These are phyloP conservation scores for Zosterops borbonicus DNA, from an alignment of 2,113 vertebrate species.

Conservation along the genomic window DNA sequence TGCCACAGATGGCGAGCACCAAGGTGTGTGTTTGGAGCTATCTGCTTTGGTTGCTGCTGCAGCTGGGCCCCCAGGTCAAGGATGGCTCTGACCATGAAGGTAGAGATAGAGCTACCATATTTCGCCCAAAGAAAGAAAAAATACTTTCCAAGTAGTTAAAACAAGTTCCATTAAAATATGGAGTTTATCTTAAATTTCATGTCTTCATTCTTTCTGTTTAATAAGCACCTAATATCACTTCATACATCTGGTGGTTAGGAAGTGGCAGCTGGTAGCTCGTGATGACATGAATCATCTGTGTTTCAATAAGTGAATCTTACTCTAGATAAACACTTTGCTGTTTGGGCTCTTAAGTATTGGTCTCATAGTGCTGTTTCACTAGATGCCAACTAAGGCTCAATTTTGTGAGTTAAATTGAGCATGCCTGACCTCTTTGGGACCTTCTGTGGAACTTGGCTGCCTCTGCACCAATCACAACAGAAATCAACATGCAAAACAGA, in stretches of 20 bases:
- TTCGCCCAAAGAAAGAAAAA: not conserved
- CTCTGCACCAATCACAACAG: not conserved
- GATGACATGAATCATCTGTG: not conserved
- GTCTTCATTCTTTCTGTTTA: not conserved
- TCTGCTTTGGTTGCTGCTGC: not conserved
- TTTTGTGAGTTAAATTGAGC: not conserved
- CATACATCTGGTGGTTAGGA: not conserved
- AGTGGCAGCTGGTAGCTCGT: not conserved
- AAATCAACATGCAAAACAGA: not conserved
- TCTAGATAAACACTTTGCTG: not conserved
- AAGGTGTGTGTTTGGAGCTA: not conserved
- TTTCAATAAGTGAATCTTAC: not conserved
- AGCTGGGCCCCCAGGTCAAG: not conserved
- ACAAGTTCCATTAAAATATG: not conserved
- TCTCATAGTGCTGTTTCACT: not conserved
- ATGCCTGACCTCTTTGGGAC: not conserved
- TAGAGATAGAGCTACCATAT: not conserved
- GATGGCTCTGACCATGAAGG: not conserved
- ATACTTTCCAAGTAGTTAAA: not conserved
- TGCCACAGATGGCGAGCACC: not conserved
- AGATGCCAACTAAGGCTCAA: not conserved
- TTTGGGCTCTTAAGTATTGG: not conserved
- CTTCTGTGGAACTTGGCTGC: not conserved
- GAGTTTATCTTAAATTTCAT: not conserved
- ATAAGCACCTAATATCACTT: not conserved